Base-by-base conservation (phyloP, 2,113 vertebrate species). In the Notothenia coriiceps region DNA sequence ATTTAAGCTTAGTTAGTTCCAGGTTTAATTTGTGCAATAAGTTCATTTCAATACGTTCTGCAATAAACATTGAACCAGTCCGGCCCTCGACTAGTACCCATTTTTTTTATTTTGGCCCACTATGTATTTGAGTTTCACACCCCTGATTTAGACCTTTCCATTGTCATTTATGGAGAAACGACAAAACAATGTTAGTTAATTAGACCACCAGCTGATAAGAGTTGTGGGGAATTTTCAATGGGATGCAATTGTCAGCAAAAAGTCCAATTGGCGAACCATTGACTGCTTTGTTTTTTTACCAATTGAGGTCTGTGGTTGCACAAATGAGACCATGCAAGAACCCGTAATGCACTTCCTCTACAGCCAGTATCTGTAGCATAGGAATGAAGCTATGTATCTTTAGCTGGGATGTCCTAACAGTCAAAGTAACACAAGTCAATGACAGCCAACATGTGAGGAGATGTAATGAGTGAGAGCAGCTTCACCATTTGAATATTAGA, bases 371-470 rank as follows among this genome's bases (percentile, higher is more conserved):
- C 4, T 70, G 55, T 10, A 62, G 46, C n/a, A 54, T 8, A 60
- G 79, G 64, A 69, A 64, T 72, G 73, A 65, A 22, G 11, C 22
- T 50, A 33, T 10, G 18, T 33, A 46, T 11, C 29, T 4, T 29
- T 29, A 29, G 29, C 29, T 29, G 29, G 29, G 12, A 4, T 18
- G 51, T 74, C 55, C 35, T 40, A 40, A 70, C 61, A 69, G 44
- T 54, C 50, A 67, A 29, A 71, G 18, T 13, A 59, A 60, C 22
- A 72, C 14, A 20, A 52, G 54, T 71, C 61, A 65, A 44, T 76
- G 78, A 54, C 55, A 64, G 71, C 33, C 51, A 71, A 47, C 63
- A 64, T 84, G 68, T 77, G 2, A 43, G 50, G 20, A 85, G 52
- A 74, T 63, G 64, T 22, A 46, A 52, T 49, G 70, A 54, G 57